phyloP scores from a whole-genome alignment of 1,140 invertebrate species.

The Eufriesea mexicana region DNA sequence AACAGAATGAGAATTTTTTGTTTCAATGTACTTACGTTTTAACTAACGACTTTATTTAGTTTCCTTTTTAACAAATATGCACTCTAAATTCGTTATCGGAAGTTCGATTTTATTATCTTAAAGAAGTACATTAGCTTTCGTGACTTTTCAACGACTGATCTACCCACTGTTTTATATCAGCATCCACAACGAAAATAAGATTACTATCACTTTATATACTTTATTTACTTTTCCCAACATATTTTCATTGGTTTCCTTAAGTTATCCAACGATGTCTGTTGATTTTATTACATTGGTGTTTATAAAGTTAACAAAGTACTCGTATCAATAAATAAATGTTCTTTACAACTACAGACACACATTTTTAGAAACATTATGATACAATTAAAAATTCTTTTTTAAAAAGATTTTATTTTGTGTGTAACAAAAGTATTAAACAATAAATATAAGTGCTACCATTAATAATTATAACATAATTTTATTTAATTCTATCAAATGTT shows the following conservation, averaged over 20 bases:
- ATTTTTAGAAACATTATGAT: too few species aligned
- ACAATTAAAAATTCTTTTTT: too few species aligned
- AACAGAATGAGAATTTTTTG: neutral
- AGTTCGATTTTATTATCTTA: neutral
- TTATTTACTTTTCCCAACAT: neutral
- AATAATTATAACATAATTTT: too few species aligned
- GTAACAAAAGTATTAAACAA: too few species aligned
- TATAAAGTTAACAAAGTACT: too few species aligned
- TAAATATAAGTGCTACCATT: too few species aligned
- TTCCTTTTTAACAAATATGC: neutral
- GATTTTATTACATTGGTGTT: neutral
- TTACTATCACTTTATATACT: conserved; percentile 13
- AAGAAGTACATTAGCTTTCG: neutral
- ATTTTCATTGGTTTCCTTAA: neutral
- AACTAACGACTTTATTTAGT: neutral
- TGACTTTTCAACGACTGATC: conserved; percentile 26
- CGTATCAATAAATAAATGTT: too few species aligned
- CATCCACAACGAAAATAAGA: conserved; percentile 8
- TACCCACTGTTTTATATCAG: conserved; percentile 28
- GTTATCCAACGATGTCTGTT: too few species aligned
- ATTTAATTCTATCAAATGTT: too few species aligned
- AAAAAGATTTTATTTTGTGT: too few species aligned
- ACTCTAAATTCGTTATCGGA: neutral
- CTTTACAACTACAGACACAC: too few species aligned
- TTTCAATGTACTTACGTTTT: neutral